Conservation (phyloP, 2,888 invertebrate genomes). For the Epicampocera succincta region DNA sequence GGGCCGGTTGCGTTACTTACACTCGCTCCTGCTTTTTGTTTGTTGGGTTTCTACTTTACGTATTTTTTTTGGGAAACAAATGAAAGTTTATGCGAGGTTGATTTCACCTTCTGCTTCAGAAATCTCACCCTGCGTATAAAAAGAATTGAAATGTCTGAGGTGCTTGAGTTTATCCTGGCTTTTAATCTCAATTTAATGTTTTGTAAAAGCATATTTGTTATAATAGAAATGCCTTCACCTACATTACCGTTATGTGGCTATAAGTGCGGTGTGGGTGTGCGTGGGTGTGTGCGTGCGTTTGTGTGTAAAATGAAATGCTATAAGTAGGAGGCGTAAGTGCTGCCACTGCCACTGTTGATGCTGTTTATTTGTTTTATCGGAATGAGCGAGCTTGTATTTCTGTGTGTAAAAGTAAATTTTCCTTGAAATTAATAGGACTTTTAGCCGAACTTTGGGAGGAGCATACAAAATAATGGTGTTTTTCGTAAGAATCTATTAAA, state of each 20-base stretch:
- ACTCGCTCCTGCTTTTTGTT: neutral
- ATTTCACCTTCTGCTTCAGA: constrained; percentile 57
- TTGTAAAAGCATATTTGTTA: constrained; percentile 75
- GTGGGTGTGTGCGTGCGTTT: neutral
- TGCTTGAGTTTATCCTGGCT: constrained; percentile 73
- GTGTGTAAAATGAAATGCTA: constrained; percentile 11
- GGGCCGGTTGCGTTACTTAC: neutral
- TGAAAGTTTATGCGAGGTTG: constrained; percentile 64
- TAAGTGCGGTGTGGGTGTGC: neutral
- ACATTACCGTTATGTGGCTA: constrained; percentile 65
- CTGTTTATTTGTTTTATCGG: constrained; percentile 21
- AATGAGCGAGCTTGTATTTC: neutral
- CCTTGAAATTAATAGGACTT: constrained; percentile 60
- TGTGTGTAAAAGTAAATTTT: constrained; percentile 27
- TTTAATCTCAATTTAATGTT: constrained; percentile 76
- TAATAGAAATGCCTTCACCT: constrained; percentile 75
- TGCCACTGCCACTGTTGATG: constrained; percentile 41
- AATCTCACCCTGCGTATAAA: constrained; percentile 53
- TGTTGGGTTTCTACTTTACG: neutral
- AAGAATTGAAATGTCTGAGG: constrained; percentile 65
- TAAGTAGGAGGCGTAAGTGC: constrained; percentile 60
- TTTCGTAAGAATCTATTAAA: neutral
- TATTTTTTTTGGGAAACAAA: constrained; percentile 49
- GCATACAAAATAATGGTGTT: constrained; percentile 20
- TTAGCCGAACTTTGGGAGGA: constrained; percentile 37